A percentile compares a stretch with the other conserved stretches of the same genome.
These are phyloP conservation scores for Apodemia zela DNA, from an alignment of 2,888 invertebrate genomes.

Conservation along the genomic window DNA sequence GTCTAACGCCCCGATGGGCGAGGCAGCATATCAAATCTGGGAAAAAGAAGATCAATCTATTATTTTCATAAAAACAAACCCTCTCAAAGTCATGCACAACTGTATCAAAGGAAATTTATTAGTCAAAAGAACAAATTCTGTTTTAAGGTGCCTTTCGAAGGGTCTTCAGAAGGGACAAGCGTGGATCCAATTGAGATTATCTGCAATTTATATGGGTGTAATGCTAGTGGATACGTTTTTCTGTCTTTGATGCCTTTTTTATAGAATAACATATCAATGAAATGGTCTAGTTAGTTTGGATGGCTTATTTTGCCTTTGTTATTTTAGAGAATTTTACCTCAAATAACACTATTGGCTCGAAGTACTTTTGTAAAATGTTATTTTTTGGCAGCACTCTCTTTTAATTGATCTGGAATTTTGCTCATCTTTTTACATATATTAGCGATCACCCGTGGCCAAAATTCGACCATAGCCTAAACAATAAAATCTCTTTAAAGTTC, in stretches of 20 bases:
- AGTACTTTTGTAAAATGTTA: not conserved
- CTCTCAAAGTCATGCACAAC: not conserved
- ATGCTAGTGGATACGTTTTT: conserved; percentile 45
- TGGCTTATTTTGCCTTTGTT: conserved; percentile 10
- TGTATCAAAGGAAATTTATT: conserved; percentile 17
- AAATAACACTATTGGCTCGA: not conserved
- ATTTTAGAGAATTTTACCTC: not conserved
- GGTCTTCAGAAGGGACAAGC: conserved; percentile 43
- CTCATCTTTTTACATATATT: no score
- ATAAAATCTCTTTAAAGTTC: no score
- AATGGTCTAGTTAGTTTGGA: conserved; percentile 7
- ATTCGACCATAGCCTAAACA: no score
- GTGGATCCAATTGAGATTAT: conserved; percentile 47
- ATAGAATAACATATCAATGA: conserved; percentile 25
- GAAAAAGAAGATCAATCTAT: no score
- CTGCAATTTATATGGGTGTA: conserved; percentile 51
- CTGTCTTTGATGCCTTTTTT: conserved; percentile 37
- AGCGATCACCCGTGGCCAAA: no score
- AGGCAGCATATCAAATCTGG: no score
- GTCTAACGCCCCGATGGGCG: no score
- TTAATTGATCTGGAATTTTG: no score
- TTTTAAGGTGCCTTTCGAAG: conserved; percentile 43
- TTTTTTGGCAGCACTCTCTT: no score
- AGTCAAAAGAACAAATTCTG: conserved; percentile 31
- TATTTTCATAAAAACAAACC: no score